Base-by-base conservation (phyloP, 2,888 invertebrate species). In the Vannuccia rotundouncinata region DNA sequence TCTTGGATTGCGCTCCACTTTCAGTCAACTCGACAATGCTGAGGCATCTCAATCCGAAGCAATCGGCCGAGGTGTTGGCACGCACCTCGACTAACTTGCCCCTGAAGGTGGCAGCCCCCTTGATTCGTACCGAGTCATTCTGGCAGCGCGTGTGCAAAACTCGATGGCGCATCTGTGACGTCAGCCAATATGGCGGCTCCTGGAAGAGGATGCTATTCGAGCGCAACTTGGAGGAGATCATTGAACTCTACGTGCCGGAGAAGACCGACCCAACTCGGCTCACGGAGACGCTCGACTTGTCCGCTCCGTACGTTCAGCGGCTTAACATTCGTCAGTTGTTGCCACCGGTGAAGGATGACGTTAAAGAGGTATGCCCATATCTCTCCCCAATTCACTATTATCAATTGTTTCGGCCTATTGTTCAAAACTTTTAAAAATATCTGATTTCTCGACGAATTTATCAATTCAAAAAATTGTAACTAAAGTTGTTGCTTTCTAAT, bases 151-250 rank as follows among this genome's bases (percentile, higher is more conserved):
- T 87, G 81, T 88, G 88, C 82, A 84, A 84, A 80, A 85, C 85
- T 17, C 82, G 86, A 28, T 88, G 88, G 88, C 84, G 85, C 59
- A 85, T 87, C 60, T 86, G 87, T 84, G 87, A 88, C 83, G 85
- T 88, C 0, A 83, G 85, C 10, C 84, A 84, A n/a, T 87, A 84
- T 83, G 86, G 85, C 1, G 82, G 83, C 74, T 84, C 85, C 82
- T 88, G 88, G 88, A 88, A 88, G 81, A 82, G 86, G 45, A 87
- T 88, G 87, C 88, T 85, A 82, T 87, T 88, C 83, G 88, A 88
- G 82, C 84, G 85, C 81, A 86, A 87, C 80, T 59, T 82, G n/a
- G 78, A 88, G 83, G 83, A 85, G 75, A 86, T 88, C 59, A 84
- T 88, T 59, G 88, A 88, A 83, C 84, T 86, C 45, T 88, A 85